These are phyloP conservation scores for Drosophila cardini DNA, from an alignment of 1,140 invertebrate genomes.

Conservation along the genomic window DNA sequence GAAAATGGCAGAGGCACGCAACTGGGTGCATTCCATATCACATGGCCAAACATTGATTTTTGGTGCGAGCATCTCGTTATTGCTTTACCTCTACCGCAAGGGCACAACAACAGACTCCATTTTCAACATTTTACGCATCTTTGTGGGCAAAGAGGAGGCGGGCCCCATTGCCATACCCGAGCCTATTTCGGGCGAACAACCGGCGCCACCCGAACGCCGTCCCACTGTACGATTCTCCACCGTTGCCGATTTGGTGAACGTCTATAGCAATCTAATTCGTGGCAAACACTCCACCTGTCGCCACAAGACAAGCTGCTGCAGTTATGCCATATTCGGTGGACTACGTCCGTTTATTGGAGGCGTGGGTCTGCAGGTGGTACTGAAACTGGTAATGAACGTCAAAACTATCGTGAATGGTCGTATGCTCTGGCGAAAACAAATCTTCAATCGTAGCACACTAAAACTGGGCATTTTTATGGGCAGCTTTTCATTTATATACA, in stretches of 20 bases:
- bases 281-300: constrained; percentile 86
- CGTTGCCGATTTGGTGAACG: constrained; percentile 63
- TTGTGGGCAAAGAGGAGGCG: constrained; percentile 88
- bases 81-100: constrained; percentile 87
- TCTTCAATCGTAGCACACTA: constrained; percentile 86
- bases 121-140: constrained; percentile 88
- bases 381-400: constrained; percentile 85
- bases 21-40: constrained; percentile 87
- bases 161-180: constrained; percentile 59
- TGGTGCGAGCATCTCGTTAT: constrained; percentile 86
- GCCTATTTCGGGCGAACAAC: constrained; percentile 34
- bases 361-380: constrained; percentile 86
- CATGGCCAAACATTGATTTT: constrained; percentile 89
- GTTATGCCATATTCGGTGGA: constrained; percentile 86
- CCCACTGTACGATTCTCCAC: constrained; percentile 60
- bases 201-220: constrained; percentile 41
- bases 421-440: constrained; percentile 85
- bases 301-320: constrained; percentile 87
- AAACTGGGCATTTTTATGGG: constrained; percentile 88
- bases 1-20: constrained; percentile 89
- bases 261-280: constrained; percentile 68
- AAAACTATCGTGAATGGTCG: constrained; percentile 85
- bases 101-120: constrained; percentile 86
- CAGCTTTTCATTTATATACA: constrained; percentile 88
- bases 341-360: constrained; percentile 87